phyloP scores from a whole-genome alignment of 2,888 invertebrate genomes.

The Aethes cnicana region DNA sequence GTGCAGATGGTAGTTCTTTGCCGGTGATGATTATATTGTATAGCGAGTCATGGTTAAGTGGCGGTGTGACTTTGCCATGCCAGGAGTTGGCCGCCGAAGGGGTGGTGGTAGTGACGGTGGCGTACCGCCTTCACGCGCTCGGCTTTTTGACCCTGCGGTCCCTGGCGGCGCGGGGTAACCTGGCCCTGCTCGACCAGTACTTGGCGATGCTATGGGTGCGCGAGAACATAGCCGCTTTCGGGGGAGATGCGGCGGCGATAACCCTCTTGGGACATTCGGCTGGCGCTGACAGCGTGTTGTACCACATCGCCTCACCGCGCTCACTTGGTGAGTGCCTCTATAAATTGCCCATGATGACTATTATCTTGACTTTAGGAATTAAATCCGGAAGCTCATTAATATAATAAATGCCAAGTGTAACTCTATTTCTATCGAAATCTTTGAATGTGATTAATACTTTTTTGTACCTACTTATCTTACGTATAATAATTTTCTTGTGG shows the following conservation, averaged over 20 bases:
- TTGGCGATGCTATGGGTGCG: conserved; percentile 89
- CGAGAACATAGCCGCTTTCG: conserved; percentile 89
- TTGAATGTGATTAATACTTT: too few relatives aligned
- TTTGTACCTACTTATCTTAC: too few relatives aligned
- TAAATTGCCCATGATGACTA: too few relatives aligned
- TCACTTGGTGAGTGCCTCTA: too few relatives aligned
- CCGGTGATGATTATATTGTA: conserved; percentile 88
- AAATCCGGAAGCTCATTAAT: too few relatives aligned
- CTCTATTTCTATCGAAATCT: too few relatives aligned
- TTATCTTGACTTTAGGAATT: too few relatives aligned
- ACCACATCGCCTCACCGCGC: conserved; percentile 86
- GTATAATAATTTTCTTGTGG: too few relatives aligned
- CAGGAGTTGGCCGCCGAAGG: conserved; percentile 88
- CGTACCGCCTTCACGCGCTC: conserved; percentile 87
- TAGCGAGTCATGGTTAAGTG: conserved; percentile 82
- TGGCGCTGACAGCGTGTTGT: conserved; percentile 86
- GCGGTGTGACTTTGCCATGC: conserved; percentile 83
- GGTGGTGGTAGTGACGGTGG: conserved; percentile 86
- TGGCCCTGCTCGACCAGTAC: conserved; percentile 93
- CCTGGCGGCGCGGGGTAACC: conserved; percentile 87
- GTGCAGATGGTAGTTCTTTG: conserved; percentile 75
- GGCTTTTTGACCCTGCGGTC: conserved; percentile 84
- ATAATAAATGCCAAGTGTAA: too few relatives aligned
- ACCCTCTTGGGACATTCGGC: conserved; percentile 92
- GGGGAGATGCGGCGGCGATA: conserved; percentile 90